Percentiles rank a stretch among this genome's conserved stretches.
Evolutionary conservation across 2,888 invertebrate species (phyloP).

Genomic region (Chymomyza procnemis): DNA sequence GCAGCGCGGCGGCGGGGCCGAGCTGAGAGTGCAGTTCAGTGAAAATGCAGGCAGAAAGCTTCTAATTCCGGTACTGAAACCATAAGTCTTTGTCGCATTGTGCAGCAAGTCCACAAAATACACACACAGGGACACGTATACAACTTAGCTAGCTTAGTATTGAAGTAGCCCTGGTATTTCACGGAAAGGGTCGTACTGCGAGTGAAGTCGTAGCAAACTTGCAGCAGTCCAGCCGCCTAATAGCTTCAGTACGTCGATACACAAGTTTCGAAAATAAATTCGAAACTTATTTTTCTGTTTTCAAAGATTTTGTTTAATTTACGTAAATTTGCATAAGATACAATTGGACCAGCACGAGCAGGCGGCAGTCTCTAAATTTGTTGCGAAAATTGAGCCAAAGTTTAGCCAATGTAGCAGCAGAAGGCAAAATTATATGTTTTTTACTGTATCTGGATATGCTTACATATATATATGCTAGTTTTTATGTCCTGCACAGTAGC

Average conservation of each 20-base stretch:
- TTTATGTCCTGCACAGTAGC: conserved; percentile 56
- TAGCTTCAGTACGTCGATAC: conserved; percentile 69
- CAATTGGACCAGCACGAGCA: conserved; percentile 41
- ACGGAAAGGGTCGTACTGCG: conserved; percentile 4
- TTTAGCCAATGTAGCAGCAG: conserved; percentile 35
- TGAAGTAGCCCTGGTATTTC: conserved; percentile 2
- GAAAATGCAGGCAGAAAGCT: conserved; percentile 72
- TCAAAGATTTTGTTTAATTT: conserved; percentile 72
- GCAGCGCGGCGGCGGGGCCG: not conserved
- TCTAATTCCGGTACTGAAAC: conserved; percentile 72
- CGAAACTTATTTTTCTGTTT: conserved; percentile 72
- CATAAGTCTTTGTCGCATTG: conserved; percentile 74
- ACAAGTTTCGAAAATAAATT: conserved; percentile 62
- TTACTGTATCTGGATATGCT: not conserved
- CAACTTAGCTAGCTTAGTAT: not conserved
- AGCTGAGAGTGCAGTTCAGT: conserved; percentile 43
- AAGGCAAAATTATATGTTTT: conserved; percentile 1
- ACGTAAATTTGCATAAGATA: conserved; percentile 70
- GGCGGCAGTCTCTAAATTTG: conserved; percentile 59
- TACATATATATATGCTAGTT: conserved; percentile 1
- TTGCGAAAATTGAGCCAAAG: conserved; percentile 70
- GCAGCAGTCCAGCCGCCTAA: conserved; percentile 30
- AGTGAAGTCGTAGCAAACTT: not conserved
- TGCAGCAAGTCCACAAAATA: conserved; percentile 38
- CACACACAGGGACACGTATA: conserved; percentile 19